phyloP scores from a whole-genome alignment of 1,140 invertebrate genomes.

The Goniozus legneri region DNA sequence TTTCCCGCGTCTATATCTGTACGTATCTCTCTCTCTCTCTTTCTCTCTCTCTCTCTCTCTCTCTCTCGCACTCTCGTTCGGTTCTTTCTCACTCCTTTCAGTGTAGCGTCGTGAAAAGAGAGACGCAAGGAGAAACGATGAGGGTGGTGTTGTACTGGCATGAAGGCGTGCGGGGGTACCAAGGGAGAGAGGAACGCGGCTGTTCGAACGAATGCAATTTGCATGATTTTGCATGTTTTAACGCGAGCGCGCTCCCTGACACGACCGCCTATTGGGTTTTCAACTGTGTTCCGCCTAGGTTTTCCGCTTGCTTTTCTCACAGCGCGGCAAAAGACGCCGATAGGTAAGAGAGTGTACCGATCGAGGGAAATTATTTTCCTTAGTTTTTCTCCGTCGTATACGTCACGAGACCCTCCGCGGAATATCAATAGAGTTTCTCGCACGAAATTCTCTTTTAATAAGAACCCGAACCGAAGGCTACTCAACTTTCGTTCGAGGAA shows the following conservation, averaged over 20 bases:
- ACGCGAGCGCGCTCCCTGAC: conserved; percentile 44
- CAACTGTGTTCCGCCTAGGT: conserved; percentile 46
- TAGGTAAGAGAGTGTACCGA: too few relatives aligned
- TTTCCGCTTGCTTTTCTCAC: conserved; percentile 51
- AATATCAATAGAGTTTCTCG: conserved; percentile 32
- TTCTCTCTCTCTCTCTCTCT: too few relatives aligned
- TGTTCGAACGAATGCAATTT: conserved; percentile 49
- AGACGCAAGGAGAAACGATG: too few relatives aligned
- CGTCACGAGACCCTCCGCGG: conserved; percentile 19
- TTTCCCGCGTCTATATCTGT: too few relatives aligned
- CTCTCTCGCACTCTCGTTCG: too few relatives aligned
- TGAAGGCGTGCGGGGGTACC: not conserved
- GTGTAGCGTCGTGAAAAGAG: too few relatives aligned
- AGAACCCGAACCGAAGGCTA: too few relatives aligned
- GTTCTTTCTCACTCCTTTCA: too few relatives aligned
- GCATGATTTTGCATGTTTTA: conserved; percentile 56
- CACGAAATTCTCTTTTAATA: not conserved
- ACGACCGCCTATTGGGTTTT: conserved; percentile 44
- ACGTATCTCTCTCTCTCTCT: too few relatives aligned
- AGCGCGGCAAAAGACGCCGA: too few relatives aligned
- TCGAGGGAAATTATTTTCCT: conserved; percentile 38
- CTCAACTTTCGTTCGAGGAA: not conserved
- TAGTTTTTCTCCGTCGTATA: conserved; percentile 34
- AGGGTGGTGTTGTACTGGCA: not conserved
- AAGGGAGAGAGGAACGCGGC: conserved; percentile 7